Conservation (phyloP, 1,140 invertebrate genomes). For the Triops longicaudatus region DNA sequence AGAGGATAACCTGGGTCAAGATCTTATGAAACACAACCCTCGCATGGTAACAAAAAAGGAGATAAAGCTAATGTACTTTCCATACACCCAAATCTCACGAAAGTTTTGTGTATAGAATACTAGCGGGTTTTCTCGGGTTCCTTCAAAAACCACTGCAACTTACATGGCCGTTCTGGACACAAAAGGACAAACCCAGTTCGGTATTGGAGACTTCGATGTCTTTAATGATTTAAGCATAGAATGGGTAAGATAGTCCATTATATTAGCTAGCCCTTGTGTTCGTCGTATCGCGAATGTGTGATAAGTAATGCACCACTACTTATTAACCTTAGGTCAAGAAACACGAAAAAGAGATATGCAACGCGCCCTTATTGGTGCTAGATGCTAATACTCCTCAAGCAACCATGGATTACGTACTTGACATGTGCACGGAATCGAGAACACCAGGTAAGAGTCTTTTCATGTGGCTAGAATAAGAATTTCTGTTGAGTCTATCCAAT, state of each 20-base stretch:
- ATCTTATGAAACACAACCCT: constrained; percentile 39
- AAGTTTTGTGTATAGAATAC: constrained; percentile 28
- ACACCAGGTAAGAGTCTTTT: constrained; percentile 54
- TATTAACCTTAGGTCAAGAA: constrained; percentile 43
- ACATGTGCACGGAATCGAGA: constrained; percentile 49
- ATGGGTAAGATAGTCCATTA: constrained; percentile 36
- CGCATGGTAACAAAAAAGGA: constrained; percentile 40
- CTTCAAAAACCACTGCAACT: constrained; percentile 48
- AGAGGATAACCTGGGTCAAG: constrained; percentile 49
- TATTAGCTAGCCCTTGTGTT: constrained; percentile 30
- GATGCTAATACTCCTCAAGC: constrained; percentile 67
- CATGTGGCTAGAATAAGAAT: constrained; percentile 18
- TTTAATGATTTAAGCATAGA: constrained; percentile 59
- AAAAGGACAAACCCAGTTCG: constrained; percentile 64
- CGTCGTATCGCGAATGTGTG: neutral
- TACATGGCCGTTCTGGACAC: constrained; percentile 63
- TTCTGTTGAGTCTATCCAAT: no score
- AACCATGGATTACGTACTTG: constrained; percentile 54
- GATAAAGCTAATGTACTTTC: neutral
- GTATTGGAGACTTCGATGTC: constrained; percentile 74
- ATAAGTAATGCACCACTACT: neutral
- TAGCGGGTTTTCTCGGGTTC: constrained; percentile 27
- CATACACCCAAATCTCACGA: neutral
- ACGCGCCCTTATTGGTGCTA: constrained; percentile 61
- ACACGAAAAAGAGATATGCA: constrained; percentile 46